Conservation (phyloP, 2,888 invertebrate genomes). For the Venustoraphidia nigricollis region DNA sequence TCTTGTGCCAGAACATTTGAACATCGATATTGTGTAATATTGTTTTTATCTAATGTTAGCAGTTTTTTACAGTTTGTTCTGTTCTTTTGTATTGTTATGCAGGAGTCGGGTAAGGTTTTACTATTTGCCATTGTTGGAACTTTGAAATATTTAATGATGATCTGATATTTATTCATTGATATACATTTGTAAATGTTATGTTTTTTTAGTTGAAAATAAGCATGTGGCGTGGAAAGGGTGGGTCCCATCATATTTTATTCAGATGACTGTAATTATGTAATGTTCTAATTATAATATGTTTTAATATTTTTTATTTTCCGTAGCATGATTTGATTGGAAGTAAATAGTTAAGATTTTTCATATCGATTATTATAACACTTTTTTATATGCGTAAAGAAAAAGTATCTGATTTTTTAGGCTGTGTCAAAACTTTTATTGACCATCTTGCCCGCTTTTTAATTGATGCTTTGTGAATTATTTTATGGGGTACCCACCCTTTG, state of each 20-base stretch:
- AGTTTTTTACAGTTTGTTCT: slow-evolving; percentile 4
- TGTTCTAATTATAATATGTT: too few relatives aligned
- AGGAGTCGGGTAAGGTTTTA: background rate
- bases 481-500: too few relatives aligned
- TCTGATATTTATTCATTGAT: background rate
- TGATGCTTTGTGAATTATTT: too few relatives aligned
- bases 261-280: background rate
- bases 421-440: too few relatives aligned
- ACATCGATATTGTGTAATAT: background rate
- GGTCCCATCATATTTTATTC: background rate
- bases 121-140: background rate
- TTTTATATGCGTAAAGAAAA: too few relatives aligned
- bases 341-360: too few relatives aligned
- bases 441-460: too few relatives aligned
- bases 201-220: background rate
- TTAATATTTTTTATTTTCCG: too few relatives aligned
- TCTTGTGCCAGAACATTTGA: too few relatives aligned
- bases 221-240: background rate
- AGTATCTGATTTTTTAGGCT: too few relatives aligned
- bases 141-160: background rate
- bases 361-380: too few relatives aligned
- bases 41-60: slow-evolving; percentile 7
- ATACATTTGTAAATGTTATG: background rate
- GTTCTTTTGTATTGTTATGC: slow-evolving; percentile 6
- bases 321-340: too few relatives aligned